A percentile compares a stretch with the other conserved stretches of the same genome.
Conservation (phyloP, 2,888 invertebrate genomes). For the Myopa testacea region DNA sequence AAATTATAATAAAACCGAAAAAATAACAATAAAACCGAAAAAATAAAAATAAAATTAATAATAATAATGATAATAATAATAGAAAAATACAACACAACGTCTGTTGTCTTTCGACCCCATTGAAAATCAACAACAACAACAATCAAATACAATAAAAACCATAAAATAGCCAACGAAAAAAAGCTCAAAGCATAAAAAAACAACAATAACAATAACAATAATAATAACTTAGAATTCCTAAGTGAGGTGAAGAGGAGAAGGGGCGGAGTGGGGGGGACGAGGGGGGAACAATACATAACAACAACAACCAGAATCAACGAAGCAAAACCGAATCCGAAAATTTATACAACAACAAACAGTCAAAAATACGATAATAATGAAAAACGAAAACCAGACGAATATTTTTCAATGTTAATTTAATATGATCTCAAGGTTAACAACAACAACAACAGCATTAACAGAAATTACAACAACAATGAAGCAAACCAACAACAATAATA, state of each 20-base stretch:
- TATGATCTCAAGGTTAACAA: conserved; percentile 37
- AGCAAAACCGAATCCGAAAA: conserved; percentile 19
- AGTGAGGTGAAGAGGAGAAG: too few species aligned
- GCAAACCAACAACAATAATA: neutral
- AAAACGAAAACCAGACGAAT: neutral
- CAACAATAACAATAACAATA: conserved; percentile 4
- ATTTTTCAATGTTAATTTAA: conserved; percentile 34
- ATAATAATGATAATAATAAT: neutral
- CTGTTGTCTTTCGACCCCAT: neutral
- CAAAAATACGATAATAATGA: neutral
- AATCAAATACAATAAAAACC: too few species aligned
- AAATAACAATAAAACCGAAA: neutral
- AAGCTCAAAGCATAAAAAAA: neutral
- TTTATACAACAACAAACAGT: neutral
- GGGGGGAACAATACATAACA: neutral
- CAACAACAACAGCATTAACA: conserved; percentile 11
- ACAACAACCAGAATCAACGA: conserved; percentile 16
- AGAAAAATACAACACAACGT: neutral
- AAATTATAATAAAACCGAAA: neutral
- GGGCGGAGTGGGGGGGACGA: too few species aligned
- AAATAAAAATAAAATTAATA: neutral
- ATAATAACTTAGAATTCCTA: neutral
- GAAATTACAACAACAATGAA: conserved; percentile 5
- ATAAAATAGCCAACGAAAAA: too few species aligned
- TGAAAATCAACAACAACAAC: too few species aligned